Evolutionary conservation across 2,113 vertebrate species (phyloP).

Genomic region (Steatornis caripensis): DNA sequence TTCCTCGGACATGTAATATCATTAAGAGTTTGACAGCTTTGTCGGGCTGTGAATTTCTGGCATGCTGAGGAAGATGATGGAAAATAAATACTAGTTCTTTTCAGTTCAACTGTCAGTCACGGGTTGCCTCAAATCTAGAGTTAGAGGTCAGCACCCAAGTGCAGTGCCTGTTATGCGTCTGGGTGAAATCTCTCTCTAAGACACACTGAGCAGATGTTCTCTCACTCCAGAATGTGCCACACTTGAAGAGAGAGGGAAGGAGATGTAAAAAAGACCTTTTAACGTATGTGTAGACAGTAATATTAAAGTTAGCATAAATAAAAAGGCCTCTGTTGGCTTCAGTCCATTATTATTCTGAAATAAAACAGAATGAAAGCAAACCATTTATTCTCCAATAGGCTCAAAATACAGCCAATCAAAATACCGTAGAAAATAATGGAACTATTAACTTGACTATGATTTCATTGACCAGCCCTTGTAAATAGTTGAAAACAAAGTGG

Average conservation of each 20-base stretch:
- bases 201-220: neutral
- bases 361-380: neutral
- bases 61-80: neutral
- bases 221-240: neutral
- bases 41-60: neutral
- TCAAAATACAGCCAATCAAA: neutral
- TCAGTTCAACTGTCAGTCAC: neutral
- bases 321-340: neutral
- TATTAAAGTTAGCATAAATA: neutral
- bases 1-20: neutral
- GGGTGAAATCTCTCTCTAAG: neutral
- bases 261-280: neutral
- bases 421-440: neutral
- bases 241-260: neutral
- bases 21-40: neutral
- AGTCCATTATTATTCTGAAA: neutral
- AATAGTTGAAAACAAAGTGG: neutral
- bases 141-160: neutral
- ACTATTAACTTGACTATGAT: too few relatives aligned
- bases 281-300: neutral
- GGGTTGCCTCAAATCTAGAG: neutral
- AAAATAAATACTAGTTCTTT: neutral
- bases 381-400: neutral
- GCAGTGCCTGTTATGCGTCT: neutral
- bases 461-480: neutral